Conservation (phyloP, 2,888 invertebrate genomes). For the Drosophila niveifrons region DNA sequence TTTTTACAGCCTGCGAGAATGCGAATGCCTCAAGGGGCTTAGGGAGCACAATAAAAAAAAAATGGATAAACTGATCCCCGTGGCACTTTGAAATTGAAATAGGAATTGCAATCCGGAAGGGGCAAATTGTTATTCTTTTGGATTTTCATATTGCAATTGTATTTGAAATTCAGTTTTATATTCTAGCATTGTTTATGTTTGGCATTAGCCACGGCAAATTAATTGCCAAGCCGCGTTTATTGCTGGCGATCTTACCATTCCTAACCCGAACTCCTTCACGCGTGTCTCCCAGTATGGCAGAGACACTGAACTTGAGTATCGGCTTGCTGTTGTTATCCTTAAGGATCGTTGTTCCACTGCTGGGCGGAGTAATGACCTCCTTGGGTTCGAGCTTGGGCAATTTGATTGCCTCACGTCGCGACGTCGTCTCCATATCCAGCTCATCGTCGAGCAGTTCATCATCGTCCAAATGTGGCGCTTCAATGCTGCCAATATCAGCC, state of each 20-base stretch:
- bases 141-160: conserved; percentile 74
- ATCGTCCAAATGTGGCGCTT: conserved; percentile 68
- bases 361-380: conserved; percentile 44
- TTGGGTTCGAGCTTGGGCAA: conserved; percentile 79
- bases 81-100: conserved; percentile 64
- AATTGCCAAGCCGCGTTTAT: conserved; percentile 73
- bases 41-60: conserved; percentile 62
- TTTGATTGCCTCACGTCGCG: conserved; percentile 68
- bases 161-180: conserved; percentile 16
- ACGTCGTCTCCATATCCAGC: conserved; percentile 38
- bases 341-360: conserved; percentile 80
- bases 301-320: conserved; percentile 95
- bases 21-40: conserved; percentile 79
- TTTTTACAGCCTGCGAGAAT: conserved; percentile 83
- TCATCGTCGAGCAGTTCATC: conserved; percentile 70
- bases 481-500: conserved; percentile 72
- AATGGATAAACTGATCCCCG: conserved; percentile 54
- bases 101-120: not conserved
- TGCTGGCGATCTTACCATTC: conserved; percentile 83
- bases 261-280: conserved; percentile 85
- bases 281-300: conserved; percentile 92
- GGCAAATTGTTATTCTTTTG: conserved; percentile 70
- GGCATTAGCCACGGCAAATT: conserved; percentile 76
- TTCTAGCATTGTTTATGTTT: conserved; percentile 67
- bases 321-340: conserved; percentile 88